Conservation (phyloP, 2,888 invertebrate genomes). For the Aelia acuminata region DNA sequence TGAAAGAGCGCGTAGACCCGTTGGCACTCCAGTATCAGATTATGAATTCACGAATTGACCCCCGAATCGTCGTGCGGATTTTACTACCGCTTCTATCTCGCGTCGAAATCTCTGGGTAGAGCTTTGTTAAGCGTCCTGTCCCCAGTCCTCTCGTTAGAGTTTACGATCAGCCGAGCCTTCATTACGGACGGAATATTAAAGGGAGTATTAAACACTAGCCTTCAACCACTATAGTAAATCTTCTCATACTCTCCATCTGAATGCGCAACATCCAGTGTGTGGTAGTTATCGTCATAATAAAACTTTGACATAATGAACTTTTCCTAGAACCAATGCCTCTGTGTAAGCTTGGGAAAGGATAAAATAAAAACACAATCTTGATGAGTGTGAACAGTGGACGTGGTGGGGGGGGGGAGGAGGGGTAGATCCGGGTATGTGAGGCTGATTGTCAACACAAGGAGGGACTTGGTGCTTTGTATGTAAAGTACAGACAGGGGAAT, state of each 20-base stretch:
- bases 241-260: background rate
- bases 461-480: conserved; percentile 12
- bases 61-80: conserved; percentile 28
- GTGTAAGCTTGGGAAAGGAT: background rate
- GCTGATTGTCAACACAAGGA: background rate
- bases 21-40: background rate
- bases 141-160: conserved; percentile 42
- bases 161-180: conserved; percentile 35
- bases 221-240: conserved; percentile 35
- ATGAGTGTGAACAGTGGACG: conserved; percentile 33
- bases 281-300: conserved; percentile 39
- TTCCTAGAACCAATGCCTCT: conserved; percentile 13
- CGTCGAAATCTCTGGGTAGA: conserved; percentile 25
- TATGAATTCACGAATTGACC: conserved; percentile 28
- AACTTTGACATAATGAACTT: conserved; percentile 46
- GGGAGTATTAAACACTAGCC: conserved; percentile 42
- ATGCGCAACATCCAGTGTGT: background rate
- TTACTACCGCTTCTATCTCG: conserved; percentile 24
- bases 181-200: conserved; percentile 48
- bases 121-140: background rate
- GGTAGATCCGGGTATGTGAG: background rate
- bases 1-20: background rate
- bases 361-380: background rate
- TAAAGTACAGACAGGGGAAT: background rate
- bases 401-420: too few species aligned